Evolutionary conservation across 2,888 invertebrate species (phyloP), one percentile per base, ranked within the genome.

Genomic region (Melolontha melolontha): DNA sequence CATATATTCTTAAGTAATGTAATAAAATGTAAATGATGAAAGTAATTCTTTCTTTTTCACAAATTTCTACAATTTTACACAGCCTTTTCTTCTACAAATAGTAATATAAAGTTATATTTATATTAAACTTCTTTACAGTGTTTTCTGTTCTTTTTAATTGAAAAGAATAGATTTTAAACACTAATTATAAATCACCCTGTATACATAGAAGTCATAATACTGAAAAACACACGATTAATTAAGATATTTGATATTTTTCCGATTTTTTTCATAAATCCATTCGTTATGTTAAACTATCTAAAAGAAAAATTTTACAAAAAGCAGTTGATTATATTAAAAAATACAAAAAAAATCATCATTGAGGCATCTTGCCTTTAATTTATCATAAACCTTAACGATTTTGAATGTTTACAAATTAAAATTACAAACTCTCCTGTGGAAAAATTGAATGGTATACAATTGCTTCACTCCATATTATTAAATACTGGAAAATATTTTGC

Each of bases 201-300:
- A 71, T 70, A 71, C 71, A 70, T 71, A 72, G 71, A 71, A 69
- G 71, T 69, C 70, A 52, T 72, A 72, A 72, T 72, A 72, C 72
- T 72, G 72, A 71, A 70, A 71, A 51, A 57, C 57, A 66, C 41
- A 49, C 49, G 57, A 55, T 47, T 44, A 34, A 29, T 44, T 16
- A 55, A 29, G 12, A 50, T 12, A 6, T 40, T 39, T 17, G 7
- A 14, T 27, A 54, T 22, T 54, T 42, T 55, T 29, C 17, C 17
- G 22, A 17, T 52, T 41, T 55, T 66, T 34, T 47, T 54, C 39
- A n/a, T 11, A 17, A 6, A 42, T 42, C 27, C 47, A 42, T n/a
- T 62, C 11, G 17, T 29, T 62, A 17, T 62, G 12, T 49, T 44
- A 62, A 42, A 44, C 34, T 34, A 34, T 1, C 10, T 34, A 5